Conservation (phyloP, 2,888 invertebrate species). For the Heteromurus nitidus region DNA sequence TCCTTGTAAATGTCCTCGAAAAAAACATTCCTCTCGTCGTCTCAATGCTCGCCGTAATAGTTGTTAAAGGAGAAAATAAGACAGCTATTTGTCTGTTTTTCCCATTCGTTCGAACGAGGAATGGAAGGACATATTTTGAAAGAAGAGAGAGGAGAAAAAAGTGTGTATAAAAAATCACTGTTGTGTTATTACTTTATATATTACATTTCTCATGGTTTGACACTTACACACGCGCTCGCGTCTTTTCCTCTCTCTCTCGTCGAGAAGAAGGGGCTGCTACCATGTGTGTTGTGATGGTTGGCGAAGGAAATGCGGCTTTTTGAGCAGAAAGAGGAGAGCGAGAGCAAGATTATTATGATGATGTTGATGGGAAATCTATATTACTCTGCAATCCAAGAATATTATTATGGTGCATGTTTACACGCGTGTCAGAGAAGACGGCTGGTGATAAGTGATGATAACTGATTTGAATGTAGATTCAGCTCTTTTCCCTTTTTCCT, state of each 20-base stretch:
- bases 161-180: constrained; percentile 1
- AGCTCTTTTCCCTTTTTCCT: not conserved
- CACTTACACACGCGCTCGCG: constrained; percentile 14
- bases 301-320: no score
- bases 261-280: no score
- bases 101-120: no score
- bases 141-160: not conserved
- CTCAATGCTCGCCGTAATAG: constrained; percentile 27
- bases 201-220: not conserved
- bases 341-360: not conserved
- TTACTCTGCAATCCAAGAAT: not conserved
- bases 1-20: constrained; percentile 44
- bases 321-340: no score
- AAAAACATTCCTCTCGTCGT: constrained; percentile 29
- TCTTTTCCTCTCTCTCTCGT: not conserved
- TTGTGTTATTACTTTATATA: not conserved
- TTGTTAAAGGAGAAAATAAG: not conserved
- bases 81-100: constrained; percentile 5
- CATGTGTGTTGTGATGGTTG: not conserved
- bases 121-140: not conserved
- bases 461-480: constrained; percentile 40
- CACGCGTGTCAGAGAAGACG: constrained; percentile 18
- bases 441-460: constrained; percentile 40
- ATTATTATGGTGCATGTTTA: not conserved
- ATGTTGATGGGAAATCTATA: not conserved